Base-by-base conservation (phyloP, 2,888 invertebrate species). In the Nebria brevicollis region DNA sequence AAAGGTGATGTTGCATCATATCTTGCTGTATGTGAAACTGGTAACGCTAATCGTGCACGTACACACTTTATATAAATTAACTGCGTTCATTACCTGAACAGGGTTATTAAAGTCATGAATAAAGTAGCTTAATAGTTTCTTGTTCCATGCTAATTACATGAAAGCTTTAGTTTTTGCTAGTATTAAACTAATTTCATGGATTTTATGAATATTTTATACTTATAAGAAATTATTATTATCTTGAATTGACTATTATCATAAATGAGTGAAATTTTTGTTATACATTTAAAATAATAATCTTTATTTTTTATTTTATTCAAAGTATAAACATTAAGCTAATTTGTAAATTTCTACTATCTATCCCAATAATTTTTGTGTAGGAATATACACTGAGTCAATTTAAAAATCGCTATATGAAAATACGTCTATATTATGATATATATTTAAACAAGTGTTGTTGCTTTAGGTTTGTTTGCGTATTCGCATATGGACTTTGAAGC, bases 401-500 rank as follows among this genome's bases (percentile, higher is more conserved):
- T 34, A 5, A 34, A 34, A 34, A 34, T 5, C 34, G 5, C 34
- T 34, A 34, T 34, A 34, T 34, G 34, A 34, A 34, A 34, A 34
- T 5, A 4, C 3, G 2, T 11, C 4, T 54, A 13, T 54, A 54
- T 54, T 54, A 1, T 64, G 64, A 70, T 42, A 34, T 34, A 4
- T 34, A 34, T 5, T 34, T 5, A 34, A 34, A 34, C 34, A 34
- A 13, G 15, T 42, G 34, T 2, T 77, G 77, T 77, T 20, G 70
- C 26, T 77, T 1, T 86, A 91, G 91, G 91, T 81, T 85, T 91
- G 68, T 91, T 91, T 85, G 87, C 90, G 15, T 90, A 90, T 85
- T 90, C 90, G 1, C 91, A 91, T 85, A 89, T 91, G 89, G 90
- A 90, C 83, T 91, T 91, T 84, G 90, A 91, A 84, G 89, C 89